Percentiles rank a stretch among this genome's conserved stretches.
phyloP scores from a whole-genome alignment of 2,113 vertebrate genomes.

The Microtus ochrogaster region DNA sequence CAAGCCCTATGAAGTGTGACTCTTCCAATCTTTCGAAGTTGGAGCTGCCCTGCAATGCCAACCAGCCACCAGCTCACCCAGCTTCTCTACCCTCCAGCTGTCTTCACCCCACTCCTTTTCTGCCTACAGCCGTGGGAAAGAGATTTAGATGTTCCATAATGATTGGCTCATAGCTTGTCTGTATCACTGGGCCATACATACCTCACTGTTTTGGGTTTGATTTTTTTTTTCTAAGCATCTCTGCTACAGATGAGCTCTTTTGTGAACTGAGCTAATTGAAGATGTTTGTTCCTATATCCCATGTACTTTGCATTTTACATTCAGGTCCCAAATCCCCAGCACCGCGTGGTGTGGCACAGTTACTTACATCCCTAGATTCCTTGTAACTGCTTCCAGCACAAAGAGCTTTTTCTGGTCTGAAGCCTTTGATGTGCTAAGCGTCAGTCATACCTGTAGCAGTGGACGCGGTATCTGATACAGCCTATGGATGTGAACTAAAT shows the following conservation, averaged over 20 bases:
- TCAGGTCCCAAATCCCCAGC: background rate
- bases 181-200: background rate
- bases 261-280: background rate
- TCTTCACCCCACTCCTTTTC: background rate
- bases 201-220: background rate
- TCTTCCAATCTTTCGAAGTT: conserved; percentile 22
- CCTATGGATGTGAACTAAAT: background rate
- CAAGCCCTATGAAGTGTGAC: conserved; percentile 20
- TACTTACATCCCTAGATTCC: background rate
- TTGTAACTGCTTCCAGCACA: background rate
- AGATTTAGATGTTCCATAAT: background rate
- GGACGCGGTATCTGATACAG: background rate
- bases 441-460: background rate
- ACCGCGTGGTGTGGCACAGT: background rate
- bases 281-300: background rate
- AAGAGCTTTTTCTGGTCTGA: background rate
- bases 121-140: background rate
- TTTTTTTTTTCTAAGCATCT: conserved; percentile 19
- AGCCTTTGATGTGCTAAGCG: background rate
- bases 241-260: background rate
- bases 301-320: conserved; percentile 9
- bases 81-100: background rate
- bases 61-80: background rate
- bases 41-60: background rate
- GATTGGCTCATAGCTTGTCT: background rate